Base-by-base conservation (phyloP, 2,113 vertebrate species). In the Gopherus flavomarginatus region DNA sequence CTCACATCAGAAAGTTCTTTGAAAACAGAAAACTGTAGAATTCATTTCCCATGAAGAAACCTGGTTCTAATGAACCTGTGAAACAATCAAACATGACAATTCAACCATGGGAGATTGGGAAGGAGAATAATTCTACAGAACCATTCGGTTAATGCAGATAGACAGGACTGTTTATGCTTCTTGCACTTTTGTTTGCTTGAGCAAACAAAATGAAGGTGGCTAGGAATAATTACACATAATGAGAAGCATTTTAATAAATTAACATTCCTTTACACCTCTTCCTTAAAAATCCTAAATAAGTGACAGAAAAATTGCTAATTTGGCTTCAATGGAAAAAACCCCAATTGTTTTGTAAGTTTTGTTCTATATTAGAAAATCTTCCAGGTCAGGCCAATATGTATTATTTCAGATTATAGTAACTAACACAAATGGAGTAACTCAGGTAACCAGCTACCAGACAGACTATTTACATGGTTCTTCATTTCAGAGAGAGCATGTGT, bases 401-500 rank as follows among this genome's bases (percentile, higher is more conserved):
- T 13, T 2, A 91, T 83, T 91, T 75, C 81, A 83, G 49, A 65
- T 29, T 81, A 50, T 2, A 22, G 10, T 10, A 56, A 92, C 54
- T 69, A 21, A 87, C 54, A 79, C 4, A 11, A 83, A 82, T 85
- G 79, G 81, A 78, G 14, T 62, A 83, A 85, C 1, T 5, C 6
- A 50, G 86, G 83, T 87, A 83, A 79, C 95, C 89, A 52, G 52
- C 96, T 84, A 84, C 91, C 97, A 96, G 56, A 95, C 92, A 95
- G 88, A 82, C 13, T 7, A 84, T 42, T 78, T 91, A 87, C 80
- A 77, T 54, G 59, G 86, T 21, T 89, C 62, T 54, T 91, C 59
- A 80, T 24, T 52, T 50, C 85, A 29, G 72, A 95, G 96, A 96
- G 91, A 97, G 94, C 96, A 95, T 93, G 94, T 96, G 78, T 97